Conservation (phyloP, 2,797 vertebrate genomes). For the Myotis vivesi region DNA sequence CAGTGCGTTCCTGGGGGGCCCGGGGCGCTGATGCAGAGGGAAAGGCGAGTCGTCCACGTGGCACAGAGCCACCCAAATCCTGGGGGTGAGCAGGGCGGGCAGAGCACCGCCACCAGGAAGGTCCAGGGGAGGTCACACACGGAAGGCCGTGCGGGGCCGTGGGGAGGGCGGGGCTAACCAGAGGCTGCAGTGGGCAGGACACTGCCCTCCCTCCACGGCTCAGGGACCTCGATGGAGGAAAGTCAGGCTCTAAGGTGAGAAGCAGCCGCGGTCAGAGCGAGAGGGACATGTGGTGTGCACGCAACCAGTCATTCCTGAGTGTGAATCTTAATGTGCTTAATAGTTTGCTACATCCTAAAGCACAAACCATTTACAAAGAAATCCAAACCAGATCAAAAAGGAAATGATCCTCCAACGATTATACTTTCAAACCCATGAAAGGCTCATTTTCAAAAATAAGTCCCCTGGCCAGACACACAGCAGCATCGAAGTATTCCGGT, state of each 20-base stretch:
- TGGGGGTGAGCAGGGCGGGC: background rate
- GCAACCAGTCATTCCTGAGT: background rate
- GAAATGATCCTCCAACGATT: constrained; percentile 19
- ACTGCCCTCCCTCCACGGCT: background rate
- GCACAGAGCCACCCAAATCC: background rate
- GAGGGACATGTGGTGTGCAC: background rate
- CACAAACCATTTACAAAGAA: constrained; percentile 23
- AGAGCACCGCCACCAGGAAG: background rate
- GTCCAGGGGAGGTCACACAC: background rate
- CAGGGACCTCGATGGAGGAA: background rate
- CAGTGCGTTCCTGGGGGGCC: background rate
- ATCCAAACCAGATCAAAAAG: constrained; percentile 54
- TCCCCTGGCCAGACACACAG: constrained; percentile 34
- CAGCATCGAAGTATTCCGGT: background rate
- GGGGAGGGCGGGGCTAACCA: background rate
- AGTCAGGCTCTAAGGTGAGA: background rate
- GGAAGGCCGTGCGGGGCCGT: background rate
- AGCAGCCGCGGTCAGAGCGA: background rate
- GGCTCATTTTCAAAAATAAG: constrained; percentile 46
- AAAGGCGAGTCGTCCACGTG: background rate
- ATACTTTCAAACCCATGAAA: constrained; percentile 42
- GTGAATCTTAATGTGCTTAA: constrained; percentile 26
- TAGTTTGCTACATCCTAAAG: background rate
- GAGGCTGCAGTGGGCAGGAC: background rate
- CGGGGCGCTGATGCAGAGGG: background rate